phyloP scores from a whole-genome alignment of 2,113 vertebrate genomes.

The Nanorana parkeri region DNA sequence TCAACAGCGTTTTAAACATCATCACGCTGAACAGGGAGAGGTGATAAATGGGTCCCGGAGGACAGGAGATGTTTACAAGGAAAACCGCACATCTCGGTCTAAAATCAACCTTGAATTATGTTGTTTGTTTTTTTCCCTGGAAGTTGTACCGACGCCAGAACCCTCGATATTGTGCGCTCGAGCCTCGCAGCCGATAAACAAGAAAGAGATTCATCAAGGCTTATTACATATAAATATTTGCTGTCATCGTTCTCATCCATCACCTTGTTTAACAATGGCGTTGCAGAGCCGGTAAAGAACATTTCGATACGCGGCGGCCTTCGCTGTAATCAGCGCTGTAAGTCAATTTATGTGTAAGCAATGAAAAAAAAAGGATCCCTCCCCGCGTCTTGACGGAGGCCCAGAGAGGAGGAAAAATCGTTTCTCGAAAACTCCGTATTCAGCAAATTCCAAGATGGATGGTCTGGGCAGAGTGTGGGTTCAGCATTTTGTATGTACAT shows the following conservation, averaged over 20 bases:
- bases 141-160: constrained; percentile 7
- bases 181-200: background rate
- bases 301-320: background rate
- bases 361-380: background rate
- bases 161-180: background rate
- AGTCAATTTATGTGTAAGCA: constrained; percentile 26
- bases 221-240: constrained; percentile 10
- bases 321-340: constrained; percentile 5
- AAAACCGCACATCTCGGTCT: background rate
- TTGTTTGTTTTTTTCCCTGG: constrained; percentile 21
- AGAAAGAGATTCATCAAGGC: background rate
- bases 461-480: background rate
- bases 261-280: background rate
- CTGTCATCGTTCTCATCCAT: constrained; percentile 30
- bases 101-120: constrained; percentile 5
- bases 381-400: background rate
- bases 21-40: background rate
- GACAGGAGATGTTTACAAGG: background rate
- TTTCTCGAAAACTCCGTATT: background rate
- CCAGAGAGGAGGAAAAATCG: background rate
- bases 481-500: constrained; percentile 29
- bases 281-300: background rate
- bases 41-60: background rate
- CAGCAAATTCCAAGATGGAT: constrained; percentile 21
- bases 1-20: background rate